Conservation (phyloP, 2,888 invertebrate species). For the Caenorhabditis sinica region DNA sequence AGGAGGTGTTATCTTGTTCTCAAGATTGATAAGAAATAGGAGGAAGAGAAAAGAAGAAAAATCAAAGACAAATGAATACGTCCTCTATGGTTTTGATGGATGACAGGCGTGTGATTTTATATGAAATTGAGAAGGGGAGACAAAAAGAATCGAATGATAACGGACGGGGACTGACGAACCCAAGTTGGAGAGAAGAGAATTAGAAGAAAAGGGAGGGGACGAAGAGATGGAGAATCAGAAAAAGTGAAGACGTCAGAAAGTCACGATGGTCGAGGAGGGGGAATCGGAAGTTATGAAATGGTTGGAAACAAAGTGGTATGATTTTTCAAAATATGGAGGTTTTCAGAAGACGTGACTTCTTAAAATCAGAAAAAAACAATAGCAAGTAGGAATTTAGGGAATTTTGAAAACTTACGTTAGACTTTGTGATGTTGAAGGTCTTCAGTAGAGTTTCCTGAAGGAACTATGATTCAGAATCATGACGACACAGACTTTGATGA, state of each 20-base stretch:
- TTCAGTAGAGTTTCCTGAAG: too few relatives aligned
- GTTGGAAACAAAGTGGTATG: neutral
- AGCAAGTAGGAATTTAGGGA: too few relatives aligned
- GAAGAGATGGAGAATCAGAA: too few relatives aligned
- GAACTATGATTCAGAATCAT: too few relatives aligned
- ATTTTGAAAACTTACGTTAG: too few relatives aligned
- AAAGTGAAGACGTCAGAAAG: constrained; percentile 9
- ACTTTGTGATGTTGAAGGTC: too few relatives aligned
- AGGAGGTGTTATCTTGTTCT: neutral
- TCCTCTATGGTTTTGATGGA: neutral
- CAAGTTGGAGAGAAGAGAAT: neutral
- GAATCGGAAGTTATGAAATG: neutral
- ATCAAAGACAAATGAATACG: constrained; percentile 2
- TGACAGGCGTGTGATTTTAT: constrained; percentile 1
- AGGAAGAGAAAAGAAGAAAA: neutral
- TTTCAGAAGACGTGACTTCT: neutral
- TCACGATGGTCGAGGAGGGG: neutral
- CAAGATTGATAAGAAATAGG: neutral
- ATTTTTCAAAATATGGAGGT: neutral
- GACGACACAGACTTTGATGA: too few relatives aligned
- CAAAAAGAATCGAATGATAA: neutral
- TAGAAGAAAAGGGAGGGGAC: too few relatives aligned
- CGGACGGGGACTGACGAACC: constrained; percentile 2
- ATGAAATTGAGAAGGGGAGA: neutral
- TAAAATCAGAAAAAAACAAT: neutral